Percentiles rank a stretch among this genome's conserved stretches.
Conservation (phyloP, 2,113 vertebrate species). For the Tetrao urogallus region DNA sequence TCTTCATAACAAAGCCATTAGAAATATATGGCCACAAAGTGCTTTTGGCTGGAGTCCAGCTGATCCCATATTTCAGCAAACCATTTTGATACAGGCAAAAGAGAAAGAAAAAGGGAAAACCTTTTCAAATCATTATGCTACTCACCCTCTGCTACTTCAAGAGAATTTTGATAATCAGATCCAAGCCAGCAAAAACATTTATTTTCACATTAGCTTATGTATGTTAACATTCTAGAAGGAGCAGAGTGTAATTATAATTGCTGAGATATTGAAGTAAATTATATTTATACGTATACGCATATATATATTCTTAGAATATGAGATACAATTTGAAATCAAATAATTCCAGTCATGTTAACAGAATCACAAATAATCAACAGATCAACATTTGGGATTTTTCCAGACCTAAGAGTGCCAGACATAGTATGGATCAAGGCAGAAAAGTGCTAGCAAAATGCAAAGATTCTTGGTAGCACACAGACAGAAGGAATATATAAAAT, state of each 20-base stretch:
- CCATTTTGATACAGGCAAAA: slow-evolving; percentile 4
- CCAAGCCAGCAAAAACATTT: neutral
- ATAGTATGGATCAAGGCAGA: neutral
- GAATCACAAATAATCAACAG: neutral
- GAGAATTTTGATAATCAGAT: neutral
- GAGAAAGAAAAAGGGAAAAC: neutral
- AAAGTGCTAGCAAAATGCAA: neutral
- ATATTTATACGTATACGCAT: neutral
- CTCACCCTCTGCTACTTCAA: neutral
- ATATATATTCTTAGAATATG: neutral
- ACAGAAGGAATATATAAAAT: neutral
- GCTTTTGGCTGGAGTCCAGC: slow-evolving; percentile 38
- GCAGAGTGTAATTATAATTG: neutral
- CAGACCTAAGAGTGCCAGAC: neutral
- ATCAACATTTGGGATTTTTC: neutral
- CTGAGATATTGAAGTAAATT: neutral
- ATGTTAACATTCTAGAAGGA: neutral
- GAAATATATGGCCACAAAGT: slow-evolving; percentile 57
- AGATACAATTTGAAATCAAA: neutral
- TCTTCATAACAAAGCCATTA: slow-evolving; percentile 58
- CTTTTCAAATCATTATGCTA: neutral
- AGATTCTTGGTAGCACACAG: neutral
- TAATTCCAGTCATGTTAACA: neutral
- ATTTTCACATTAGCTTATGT: slow-evolving; percentile 4
- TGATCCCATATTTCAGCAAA: slow-evolving; percentile 36